phyloP scores from a whole-genome alignment of 1,140 invertebrate genomes.

The Leptinotarsa defecta region DNA sequence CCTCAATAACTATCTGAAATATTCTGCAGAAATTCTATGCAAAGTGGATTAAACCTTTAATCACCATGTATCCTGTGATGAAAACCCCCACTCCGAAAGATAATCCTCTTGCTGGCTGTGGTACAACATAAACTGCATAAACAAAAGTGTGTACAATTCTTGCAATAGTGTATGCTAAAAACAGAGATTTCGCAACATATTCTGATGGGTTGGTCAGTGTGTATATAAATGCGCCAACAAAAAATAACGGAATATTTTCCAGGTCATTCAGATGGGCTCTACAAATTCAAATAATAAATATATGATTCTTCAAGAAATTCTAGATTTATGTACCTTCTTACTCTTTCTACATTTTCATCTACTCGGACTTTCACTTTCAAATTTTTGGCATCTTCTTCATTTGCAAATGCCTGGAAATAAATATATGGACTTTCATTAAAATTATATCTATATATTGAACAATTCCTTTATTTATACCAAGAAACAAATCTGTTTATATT shows the following conservation, averaged over 20 bases:
- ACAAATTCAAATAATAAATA: not conserved
- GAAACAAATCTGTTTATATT: too few species aligned
- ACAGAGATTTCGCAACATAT: slow-evolving; percentile 61
- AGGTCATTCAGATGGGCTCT: slow-evolving; percentile 66
- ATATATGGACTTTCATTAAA: not conserved
- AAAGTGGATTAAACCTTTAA: slow-evolving; percentile 27
- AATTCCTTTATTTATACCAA: too few species aligned
- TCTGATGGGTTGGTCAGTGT: slow-evolving; percentile 63
- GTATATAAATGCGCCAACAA: slow-evolving; percentile 67
- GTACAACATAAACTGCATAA: slow-evolving; percentile 62
- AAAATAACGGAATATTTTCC: slow-evolving; percentile 74
- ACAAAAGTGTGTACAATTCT: slow-evolving; percentile 69
- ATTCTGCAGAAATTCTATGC: not conserved
- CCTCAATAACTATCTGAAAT: too few species aligned
- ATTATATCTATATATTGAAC: too few species aligned
- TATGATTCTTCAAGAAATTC: not conserved
- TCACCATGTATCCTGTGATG: slow-evolving; percentile 58
- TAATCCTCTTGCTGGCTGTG: slow-evolving; percentile 64
- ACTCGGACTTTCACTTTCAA: slow-evolving; percentile 48
- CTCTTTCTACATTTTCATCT: slow-evolving; percentile 57
- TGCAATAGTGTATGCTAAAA: slow-evolving; percentile 63
- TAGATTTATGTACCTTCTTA: slow-evolving; percentile 40
- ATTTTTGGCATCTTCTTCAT: slow-evolving; percentile 56
- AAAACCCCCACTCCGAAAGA: slow-evolving; percentile 56
- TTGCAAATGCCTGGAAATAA: slow-evolving; percentile 56